Evolutionary conservation across 2,888 invertebrate genomes (phyloP).

Genomic region (Ornithoptera alexandrae): DNA sequence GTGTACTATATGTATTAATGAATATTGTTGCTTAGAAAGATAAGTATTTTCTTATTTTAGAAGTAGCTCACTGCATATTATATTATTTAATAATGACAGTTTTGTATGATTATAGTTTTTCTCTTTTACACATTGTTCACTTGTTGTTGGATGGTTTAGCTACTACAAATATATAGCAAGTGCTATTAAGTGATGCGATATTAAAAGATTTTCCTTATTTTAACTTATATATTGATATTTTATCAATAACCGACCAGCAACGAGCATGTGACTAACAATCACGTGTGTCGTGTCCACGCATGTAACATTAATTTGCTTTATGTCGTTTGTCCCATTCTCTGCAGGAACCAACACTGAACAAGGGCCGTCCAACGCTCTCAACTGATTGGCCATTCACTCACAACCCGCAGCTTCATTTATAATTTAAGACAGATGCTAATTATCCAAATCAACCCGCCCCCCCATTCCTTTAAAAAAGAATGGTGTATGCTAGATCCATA

Average conservation of each 20-base stretch:
- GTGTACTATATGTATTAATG: too few species aligned
- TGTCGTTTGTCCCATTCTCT: conserved; percentile 69
- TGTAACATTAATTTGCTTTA: conserved; percentile 69
- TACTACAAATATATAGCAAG: neutral
- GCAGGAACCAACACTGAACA: conserved; percentile 76
- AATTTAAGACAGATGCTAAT: conserved; percentile 30
- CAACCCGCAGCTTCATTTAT: conserved; percentile 34
- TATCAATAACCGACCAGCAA: conserved; percentile 3
- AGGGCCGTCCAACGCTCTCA: conserved; percentile 67
- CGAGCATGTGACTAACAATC: conserved; percentile 40
- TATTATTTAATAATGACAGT: conserved; percentile 1
- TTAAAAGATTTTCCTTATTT: neutral
- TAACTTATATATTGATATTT: neutral
- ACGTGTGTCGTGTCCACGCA: conserved; percentile 65
- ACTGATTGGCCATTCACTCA: conserved; percentile 55
- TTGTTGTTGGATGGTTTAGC: conserved; percentile 12
- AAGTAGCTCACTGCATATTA: conserved; percentile 9
- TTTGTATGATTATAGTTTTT: conserved; percentile 6
- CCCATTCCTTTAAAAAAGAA: conserved; percentile 12
- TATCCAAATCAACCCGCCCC: conserved; percentile 12
- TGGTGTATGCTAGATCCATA: conserved; percentile 31
- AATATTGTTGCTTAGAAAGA: neutral
- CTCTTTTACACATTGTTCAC: conserved; percentile 4
- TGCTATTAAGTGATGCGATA: neutral
- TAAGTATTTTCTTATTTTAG: neutral